Evolutionary conservation across 2,888 invertebrate species (phyloP), one percentile per base, ranked within the genome.

Genomic region (Tethea ocularis): DNA sequence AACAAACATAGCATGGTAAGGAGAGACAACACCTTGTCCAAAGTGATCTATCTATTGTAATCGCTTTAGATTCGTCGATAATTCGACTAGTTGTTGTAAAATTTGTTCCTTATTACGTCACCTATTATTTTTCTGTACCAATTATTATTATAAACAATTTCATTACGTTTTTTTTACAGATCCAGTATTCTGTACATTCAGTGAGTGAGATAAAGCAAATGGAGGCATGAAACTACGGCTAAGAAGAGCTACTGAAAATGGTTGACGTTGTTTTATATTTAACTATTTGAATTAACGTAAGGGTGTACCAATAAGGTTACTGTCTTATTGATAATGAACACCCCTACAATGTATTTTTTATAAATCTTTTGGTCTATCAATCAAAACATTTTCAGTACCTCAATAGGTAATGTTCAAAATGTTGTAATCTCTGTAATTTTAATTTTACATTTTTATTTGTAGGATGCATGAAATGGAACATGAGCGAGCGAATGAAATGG

Each of bases 381-480:
- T 59, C 46, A 46, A 20, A 7, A 46, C 62, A 67, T 57, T 38
- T 41, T 52, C 41, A 17, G 55, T 56, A 63, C 57, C 58, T 61
- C 58, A 17, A 46, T 58, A 38, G 67, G 63, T 38, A 38, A 38
- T 38, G 66, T 38, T 52, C 56, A 52, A 22, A 61, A 58, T 59
- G 64, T 67, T 59, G 66, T 71, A 77, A 77, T 75, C 68, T 75
- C 75, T 58, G 71, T 58, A 65, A 52, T 58, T 68, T 71, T 68
- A 66, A 64, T 67, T 67, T 59, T 66, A 64, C 58, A 17, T n/a
- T n/a, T n/a, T n/a, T n/a, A n/a, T n/a, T n/a, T n/a, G n/a, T n/a
- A n/a, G n/a, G n/a, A n/a, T n/a, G n/a, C n/a, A n/a, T n/a, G n/a
- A n/a, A n/a, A n/a, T n/a, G n/a, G n/a, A n/a, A n/a, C n/a, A n/a